Base-by-base conservation (phyloP, 2,888 invertebrate species). In the Caenorhabditis sp. region DNA sequence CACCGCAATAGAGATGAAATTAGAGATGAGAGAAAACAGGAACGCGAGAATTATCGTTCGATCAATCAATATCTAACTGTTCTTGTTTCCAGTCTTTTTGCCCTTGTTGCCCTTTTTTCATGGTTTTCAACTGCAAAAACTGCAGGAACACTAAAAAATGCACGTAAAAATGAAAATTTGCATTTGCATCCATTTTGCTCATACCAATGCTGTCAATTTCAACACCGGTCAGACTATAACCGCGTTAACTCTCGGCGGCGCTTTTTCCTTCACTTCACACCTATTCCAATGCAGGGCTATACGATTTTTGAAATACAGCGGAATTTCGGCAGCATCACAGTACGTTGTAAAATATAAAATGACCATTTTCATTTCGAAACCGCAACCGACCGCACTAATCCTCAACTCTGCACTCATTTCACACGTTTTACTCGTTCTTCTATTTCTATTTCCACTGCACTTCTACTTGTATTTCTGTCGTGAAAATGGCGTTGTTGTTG, bases 281-380 rank as follows among this genome's bases (percentile, higher is more conserved):
- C 53, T 40, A 53, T 65, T 28, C 28, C 58, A 51, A 70, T 70
- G 70, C 70, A 70, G 50, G 70, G 70, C 37, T 70, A 61, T 55
- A 61, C 70, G 26, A 35, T 55, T 24, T 55, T 53, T 32, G 62
- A 71, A 32, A 71, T 71, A 9, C 71, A 71, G 3, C 40, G 71
- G 13, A 62, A 64, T 32, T 24, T 71, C 28, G 56, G 44, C 24
- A 71, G 62, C 22, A 20, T 61, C 6, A 11, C 26, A 15, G 62
- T 55, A 71, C 11, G 35, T 47, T 24, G n/a, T n/a, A n/a, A n/a
- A n/a, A n/a, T 9, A 60, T 40, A 22, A 15, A 37, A 9, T n/a
- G 6, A 13, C 37, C 32, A 37, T 40, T n/a, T n/a, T n/a, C n/a
- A n/a, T n/a, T n/a, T n/a, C n/a, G n/a, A n/a, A n/a, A n/a, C n/a